Conservation (phyloP, 2,113 vertebrate genomes). For the Nanorana parkeri region DNA sequence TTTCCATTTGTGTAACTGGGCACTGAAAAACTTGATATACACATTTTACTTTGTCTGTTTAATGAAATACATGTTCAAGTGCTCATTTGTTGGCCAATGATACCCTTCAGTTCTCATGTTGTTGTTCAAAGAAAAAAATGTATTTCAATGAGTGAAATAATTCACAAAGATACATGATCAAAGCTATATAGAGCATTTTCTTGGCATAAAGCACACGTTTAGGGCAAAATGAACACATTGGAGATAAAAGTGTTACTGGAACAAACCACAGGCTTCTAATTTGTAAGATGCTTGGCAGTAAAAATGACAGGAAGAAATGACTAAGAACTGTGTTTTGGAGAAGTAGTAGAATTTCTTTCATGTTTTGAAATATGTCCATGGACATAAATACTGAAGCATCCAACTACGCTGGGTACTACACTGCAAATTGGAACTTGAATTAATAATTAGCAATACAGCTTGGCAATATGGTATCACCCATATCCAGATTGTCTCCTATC, state of each 20-base stretch:
- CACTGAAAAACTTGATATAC: too few species aligned
- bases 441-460: background rate
- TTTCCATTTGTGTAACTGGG: too few species aligned
- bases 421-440: background rate
- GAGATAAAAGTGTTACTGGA: constrained; percentile 44
- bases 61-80: too few species aligned
- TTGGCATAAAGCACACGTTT: background rate
- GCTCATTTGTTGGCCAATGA: too few species aligned
- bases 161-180: constrained; percentile 28
- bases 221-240: constrained; percentile 42
- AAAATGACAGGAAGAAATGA: constrained; percentile 27
- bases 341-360: background rate
- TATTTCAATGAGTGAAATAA: background rate
- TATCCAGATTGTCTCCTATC: too few species aligned
- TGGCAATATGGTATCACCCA: background rate
- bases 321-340: background rate
- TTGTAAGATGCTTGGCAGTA: constrained; percentile 43
- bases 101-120: too few species aligned
- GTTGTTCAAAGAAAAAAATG: background rate
- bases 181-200: background rate
- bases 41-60: too few species aligned
- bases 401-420: background rate
- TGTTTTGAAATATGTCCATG: background rate
- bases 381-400: background rate
- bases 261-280: constrained; percentile 24